Base-by-base conservation (phyloP, 2,113 vertebrate genomes). In the Cairina moschata region DNA sequence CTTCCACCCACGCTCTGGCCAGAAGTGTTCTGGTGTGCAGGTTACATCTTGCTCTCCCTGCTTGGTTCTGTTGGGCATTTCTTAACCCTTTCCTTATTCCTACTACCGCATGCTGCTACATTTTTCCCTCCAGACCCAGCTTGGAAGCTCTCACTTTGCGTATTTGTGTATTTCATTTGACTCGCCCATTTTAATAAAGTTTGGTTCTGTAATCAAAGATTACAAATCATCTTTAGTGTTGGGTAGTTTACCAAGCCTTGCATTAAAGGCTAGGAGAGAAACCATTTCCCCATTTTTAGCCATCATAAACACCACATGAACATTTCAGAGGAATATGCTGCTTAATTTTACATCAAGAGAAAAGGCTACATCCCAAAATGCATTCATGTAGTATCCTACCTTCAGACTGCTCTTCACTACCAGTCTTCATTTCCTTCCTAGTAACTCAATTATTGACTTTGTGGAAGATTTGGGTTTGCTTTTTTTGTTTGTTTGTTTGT, bases 371-470 rank as follows among this genome's bases (percentile, higher is more conserved):
- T 1, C 23, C 42, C 8, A 29, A 32, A 42, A 26, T 0, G 0
- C 8, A 7, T 3, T 17, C 17, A 21, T 32, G 9, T 58, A 48
- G 20, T 2, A 83, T 31, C 95, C 63, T 88, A 96, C 95, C 97
- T 96, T 79, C 60, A 29, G 55, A 54, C 25, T 23, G n/a, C 32
- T 75, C 93, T 31, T 93, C 79, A 72, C 38, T 21, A 92, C 73
- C 59, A 16, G 78, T 48, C 72, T 95, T 86, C 11, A 20, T 8
- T 65, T 92, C 82, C 85, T 91, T 75, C 67, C 79, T 74, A 66
- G 46, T 13, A 25, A 42, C 31, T 86, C 80, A 78, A 56, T 95
- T 86, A 73, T 32, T 63, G 80, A 54, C 17, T 85, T 75, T 42
- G 48, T 17, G 52, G 55, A 52, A 14, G 12, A 60, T 15, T 9